A percentile compares a stretch with the other conserved stretches of the same genome.
These are phyloP conservation scores for Eurypyga helias DNA, from an alignment of 2,113 vertebrate species.

Conservation along the genomic window DNA sequence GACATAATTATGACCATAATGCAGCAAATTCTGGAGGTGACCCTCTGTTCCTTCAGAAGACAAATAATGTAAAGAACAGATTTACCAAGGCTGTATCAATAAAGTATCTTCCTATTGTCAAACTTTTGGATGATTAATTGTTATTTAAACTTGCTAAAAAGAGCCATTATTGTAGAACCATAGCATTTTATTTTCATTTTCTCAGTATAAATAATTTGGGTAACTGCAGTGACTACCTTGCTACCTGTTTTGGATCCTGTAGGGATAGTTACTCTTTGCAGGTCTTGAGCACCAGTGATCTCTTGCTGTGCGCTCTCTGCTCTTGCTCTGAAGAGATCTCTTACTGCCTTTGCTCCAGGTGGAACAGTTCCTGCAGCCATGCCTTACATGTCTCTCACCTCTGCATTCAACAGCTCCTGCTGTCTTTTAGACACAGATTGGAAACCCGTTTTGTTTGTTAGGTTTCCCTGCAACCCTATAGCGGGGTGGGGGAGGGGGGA, in stretches of 20 bases:
- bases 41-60: neutral
- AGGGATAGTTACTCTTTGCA: neutral
- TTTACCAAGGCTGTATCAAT: neutral
- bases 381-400: neutral
- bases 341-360: neutral
- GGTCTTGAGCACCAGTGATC: neutral
- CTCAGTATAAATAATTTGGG: neutral
- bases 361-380: neutral
- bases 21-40: neutral
- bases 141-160: neutral
- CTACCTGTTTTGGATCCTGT: neutral
- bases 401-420: neutral
- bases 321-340: neutral
- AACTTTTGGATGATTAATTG: neutral
- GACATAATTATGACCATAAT: neutral
- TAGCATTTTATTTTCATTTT: neutral
- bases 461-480: neutral
- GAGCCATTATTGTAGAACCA: neutral
- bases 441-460: neutral
- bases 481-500: too few relatives aligned
- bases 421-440: neutral
- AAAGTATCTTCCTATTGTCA: neutral
- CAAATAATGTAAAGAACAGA: neutral
- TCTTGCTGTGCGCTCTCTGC: neutral
- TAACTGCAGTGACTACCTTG: neutral